Percentiles rank a stretch among this genome's conserved stretches.
Conservation (phyloP, 2,888 invertebrate genomes). For the Eretmocerus hayati region DNA sequence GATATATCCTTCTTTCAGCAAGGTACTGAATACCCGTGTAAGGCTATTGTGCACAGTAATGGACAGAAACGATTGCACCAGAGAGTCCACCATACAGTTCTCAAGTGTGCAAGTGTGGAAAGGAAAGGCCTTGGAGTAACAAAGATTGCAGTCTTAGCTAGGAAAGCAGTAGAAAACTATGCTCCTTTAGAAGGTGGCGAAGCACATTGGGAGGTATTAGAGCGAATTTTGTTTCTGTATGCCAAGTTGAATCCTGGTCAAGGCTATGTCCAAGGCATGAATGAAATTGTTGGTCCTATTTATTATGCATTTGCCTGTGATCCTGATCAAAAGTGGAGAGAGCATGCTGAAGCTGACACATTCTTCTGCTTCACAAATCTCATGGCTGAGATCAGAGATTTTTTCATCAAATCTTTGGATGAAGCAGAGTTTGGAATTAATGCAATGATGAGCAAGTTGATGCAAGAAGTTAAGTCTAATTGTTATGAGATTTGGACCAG, state of each 20-base stretch:
- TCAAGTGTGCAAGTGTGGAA: constrained; percentile 83
- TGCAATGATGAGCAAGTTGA: constrained; percentile 79
- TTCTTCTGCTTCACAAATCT: constrained; percentile 98
- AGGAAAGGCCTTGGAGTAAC: constrained; percentile 81
- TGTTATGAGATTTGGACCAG: constrained; percentile 72
- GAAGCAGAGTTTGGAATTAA: constrained; percentile 88
- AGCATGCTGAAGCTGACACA: constrained; percentile 91
- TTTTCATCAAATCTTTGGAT: constrained; percentile 93
- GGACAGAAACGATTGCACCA: constrained; percentile 79
- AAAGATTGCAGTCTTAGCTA: constrained; percentile 69
- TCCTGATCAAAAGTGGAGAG: constrained; percentile 71
- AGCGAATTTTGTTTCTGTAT: constrained; percentile 93
- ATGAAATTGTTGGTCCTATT: constrained; percentile 97
- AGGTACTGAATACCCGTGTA: constrained; percentile 85
- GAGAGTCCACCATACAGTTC: constrained; percentile 77
- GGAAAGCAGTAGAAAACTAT: constrained; percentile 74
- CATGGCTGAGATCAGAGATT: constrained; percentile 96
- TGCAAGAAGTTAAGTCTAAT: constrained; percentile 65
- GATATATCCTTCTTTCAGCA: constrained; percentile 97
- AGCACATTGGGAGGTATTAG: constrained; percentile 98
- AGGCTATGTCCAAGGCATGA: constrained; percentile 97
- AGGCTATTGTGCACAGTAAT: constrained; percentile 69
- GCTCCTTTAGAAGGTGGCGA: constrained; percentile 85
- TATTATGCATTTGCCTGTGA: constrained; percentile 96
- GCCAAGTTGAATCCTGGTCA: constrained; percentile 98